A percentile compares a stretch with the other conserved stretches of the same genome.
These are phyloP conservation scores for Sminthurinus aureus DNA, from an alignment of 2,888 invertebrate species.

Conservation along the genomic window DNA sequence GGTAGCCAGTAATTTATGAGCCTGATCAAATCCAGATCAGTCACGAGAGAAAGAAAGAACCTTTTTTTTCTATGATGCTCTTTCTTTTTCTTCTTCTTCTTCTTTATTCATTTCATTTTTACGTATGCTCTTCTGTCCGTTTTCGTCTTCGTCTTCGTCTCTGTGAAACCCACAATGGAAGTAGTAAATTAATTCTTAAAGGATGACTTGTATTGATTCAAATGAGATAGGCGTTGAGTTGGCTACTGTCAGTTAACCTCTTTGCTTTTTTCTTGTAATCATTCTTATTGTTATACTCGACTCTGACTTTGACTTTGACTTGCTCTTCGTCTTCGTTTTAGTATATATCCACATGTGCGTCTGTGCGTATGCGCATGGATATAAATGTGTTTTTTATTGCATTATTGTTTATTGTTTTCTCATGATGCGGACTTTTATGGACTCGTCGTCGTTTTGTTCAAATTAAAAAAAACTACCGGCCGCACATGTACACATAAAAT, in stretches of 20 bases:
- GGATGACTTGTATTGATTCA: constrained; percentile 44
- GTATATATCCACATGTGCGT: not conserved
- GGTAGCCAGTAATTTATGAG: constrained; percentile 43
- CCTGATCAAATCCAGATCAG: constrained; percentile 44
- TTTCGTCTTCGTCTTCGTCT: not conserved
- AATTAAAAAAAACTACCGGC: not conserved
- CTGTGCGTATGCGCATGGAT: not conserved
- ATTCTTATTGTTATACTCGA: no score
- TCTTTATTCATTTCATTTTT: no score
- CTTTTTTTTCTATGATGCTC: constrained; percentile 8
- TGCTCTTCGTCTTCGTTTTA: not conserved
- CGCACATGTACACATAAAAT: not conserved
- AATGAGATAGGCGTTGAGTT: constrained; percentile 41
- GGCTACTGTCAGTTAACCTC: constrained; percentile 34
- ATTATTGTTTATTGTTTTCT: not conserved
- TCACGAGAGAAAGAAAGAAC: constrained; percentile 23
- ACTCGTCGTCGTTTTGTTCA: not conserved
- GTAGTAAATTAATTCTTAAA: constrained; percentile 39
- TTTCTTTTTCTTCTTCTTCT: not conserved
- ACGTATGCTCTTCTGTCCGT: not conserved
- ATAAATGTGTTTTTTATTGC: not conserved
- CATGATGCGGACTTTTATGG: not conserved
- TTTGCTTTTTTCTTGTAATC: not conserved
- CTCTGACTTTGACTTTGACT: no score
- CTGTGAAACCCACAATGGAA: not conserved